Conservation (phyloP, 2,113 vertebrate genomes). For the Meleagris gallopavo region DNA sequence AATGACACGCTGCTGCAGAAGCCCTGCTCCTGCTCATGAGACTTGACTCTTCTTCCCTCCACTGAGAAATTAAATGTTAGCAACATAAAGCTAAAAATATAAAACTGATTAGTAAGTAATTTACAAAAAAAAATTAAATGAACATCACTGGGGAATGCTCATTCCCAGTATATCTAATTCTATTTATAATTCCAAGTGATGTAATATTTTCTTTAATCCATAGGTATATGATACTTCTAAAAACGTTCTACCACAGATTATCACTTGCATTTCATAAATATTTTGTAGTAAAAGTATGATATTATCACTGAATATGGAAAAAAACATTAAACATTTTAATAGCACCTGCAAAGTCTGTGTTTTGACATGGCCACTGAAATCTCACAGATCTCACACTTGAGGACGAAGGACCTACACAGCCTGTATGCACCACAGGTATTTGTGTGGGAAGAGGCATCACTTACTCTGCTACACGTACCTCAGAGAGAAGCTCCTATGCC, state of each 20-base stretch:
- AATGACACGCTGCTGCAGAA: neutral
- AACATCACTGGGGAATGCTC: slow-evolving; percentile 33
- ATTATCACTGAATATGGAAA: neutral
- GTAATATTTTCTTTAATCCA: neutral
- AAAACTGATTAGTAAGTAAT: slow-evolving; percentile 52
- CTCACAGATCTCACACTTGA: neutral
- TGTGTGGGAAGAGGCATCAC: neutral
- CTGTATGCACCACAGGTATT: accelerated
- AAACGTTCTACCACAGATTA: neutral
- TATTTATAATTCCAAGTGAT: slow-evolving; percentile 19
- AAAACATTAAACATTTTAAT: neutral
- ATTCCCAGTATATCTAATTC: neutral
- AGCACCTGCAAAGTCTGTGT: neutral
- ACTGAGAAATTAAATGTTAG: slow-evolving; percentile 33
- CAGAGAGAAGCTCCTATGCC: neutral
- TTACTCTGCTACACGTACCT: neutral
- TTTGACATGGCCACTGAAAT: neutral
- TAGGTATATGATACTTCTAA: neutral
- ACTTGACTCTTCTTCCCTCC: slow-evolving; percentile 17
- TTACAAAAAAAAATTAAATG: slow-evolving; percentile 27
- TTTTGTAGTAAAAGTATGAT: neutral
- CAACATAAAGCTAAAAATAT: slow-evolving; percentile 59
- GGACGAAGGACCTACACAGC: neutral
- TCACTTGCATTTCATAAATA: neutral
- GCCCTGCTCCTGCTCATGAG: neutral